phyloP scores from a whole-genome alignment of 2,888 invertebrate genomes.

The Apotomis capreana region DNA sequence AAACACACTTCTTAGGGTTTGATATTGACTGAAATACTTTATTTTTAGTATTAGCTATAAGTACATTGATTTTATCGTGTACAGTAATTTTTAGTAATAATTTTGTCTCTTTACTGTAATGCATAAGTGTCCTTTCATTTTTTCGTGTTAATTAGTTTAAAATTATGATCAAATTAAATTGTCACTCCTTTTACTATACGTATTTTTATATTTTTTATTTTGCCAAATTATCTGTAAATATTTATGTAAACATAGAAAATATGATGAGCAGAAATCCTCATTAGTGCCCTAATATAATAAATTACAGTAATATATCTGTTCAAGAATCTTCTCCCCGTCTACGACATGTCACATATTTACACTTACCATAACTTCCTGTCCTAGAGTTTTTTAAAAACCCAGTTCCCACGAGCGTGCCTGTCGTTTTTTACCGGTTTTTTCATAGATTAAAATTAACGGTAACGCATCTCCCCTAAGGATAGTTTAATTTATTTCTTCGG shows the following conservation, averaged over 20 bases:
- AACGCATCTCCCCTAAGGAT: slow-evolving; percentile 79
- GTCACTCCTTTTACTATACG: no score
- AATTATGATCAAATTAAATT: no score
- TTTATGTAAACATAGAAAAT: neutral
- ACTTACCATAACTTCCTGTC: slow-evolving; percentile 74
- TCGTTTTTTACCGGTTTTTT: slow-evolving; percentile 69
- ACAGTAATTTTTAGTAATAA: no score
- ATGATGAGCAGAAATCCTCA: slow-evolving; percentile 9
- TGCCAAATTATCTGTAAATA: no score
- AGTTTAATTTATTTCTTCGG: slow-evolving; percentile 80
- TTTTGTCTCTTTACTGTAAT: no score
- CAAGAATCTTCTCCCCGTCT: slow-evolving; percentile 61
- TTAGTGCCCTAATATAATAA: slow-evolving; percentile 35
- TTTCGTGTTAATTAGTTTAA: no score
- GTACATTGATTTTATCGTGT: no score
- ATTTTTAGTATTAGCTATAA: no score
- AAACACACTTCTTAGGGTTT: no score
- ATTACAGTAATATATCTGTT: slow-evolving; percentile 60
- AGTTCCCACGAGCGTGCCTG: slow-evolving; percentile 79
- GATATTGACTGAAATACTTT: no score
- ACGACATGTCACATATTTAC: slow-evolving; percentile 77
- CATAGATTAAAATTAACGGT: slow-evolving; percentile 80
- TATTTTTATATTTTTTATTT: no score
- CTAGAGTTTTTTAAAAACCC: slow-evolving; percentile 65
- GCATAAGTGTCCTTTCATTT: no score